These are phyloP conservation scores for Molossus molossus DNA, from an alignment of 2,797 vertebrate genomes.

Conservation along the genomic window DNA sequence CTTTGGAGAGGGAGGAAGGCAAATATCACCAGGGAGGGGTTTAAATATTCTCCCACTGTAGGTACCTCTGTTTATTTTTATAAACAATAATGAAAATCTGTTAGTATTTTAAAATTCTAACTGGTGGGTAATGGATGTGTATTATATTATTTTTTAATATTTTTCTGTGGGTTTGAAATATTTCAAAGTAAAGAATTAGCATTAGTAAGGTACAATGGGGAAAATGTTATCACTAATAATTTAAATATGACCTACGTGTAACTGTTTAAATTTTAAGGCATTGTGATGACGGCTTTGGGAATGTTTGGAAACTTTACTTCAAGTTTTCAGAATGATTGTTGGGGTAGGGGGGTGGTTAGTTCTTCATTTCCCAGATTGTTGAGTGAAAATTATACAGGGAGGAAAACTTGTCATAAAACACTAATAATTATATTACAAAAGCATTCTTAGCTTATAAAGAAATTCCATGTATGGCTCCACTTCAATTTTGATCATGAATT, in stretches of 20 bases:
- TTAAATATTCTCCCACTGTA: not conserved
- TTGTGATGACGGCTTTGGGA: not conserved
- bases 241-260: constrained; percentile 40
- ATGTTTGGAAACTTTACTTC: constrained; percentile 54
- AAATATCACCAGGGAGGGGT: not conserved
- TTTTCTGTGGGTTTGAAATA: constrained; percentile 48
- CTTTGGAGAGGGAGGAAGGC: not conserved
- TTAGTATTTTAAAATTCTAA: constrained; percentile 30
- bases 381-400: constrained; percentile 46
- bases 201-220: not conserved
- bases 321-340: constrained; percentile 35
- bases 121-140: not conserved
- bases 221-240: constrained; percentile 46
- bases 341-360: not conserved
- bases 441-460: constrained; percentile 40
- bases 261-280: constrained; percentile 32
- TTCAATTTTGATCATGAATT: constrained; percentile 63
- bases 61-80: not conserved
- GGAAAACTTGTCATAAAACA: constrained; percentile 22
- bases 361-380: not conserved
- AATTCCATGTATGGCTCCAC: not conserved
- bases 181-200: constrained; percentile 60
- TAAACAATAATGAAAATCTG: constrained; percentile 62
- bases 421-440: not conserved
- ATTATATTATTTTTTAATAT: not conserved